Conservation (phyloP, 2,888 invertebrate species). For the Phymatocera aterrima region DNA sequence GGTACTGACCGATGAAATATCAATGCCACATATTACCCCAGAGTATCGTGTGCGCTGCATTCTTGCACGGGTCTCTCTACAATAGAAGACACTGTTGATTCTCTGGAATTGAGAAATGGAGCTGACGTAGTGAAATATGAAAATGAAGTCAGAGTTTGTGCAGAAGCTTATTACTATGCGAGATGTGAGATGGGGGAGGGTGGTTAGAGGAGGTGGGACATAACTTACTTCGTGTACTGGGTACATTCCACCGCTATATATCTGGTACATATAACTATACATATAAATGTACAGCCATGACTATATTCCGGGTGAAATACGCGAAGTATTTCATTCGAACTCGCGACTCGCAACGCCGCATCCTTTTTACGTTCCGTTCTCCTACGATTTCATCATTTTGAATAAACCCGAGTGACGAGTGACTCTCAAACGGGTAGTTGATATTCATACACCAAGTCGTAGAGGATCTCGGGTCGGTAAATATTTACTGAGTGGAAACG, state of each 20-base stretch:
- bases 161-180: slow-evolving; percentile 43
- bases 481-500: slow-evolving; percentile 21
- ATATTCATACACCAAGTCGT: slow-evolving; percentile 16
- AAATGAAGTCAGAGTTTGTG: slow-evolving; percentile 44
- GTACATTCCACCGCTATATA: slow-evolving; percentile 8
- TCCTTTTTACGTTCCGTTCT: slow-evolving; percentile 26
- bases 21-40: background rate
- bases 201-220: slow-evolving; percentile 13
- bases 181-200: slow-evolving; percentile 24
- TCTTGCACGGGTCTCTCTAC: background rate
- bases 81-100: slow-evolving; percentile 1
- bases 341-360: slow-evolving; percentile 12
- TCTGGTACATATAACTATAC: background rate
- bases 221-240: slow-evolving; percentile 32
- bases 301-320: slow-evolving; percentile 32
- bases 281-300: background rate
- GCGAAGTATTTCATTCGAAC: slow-evolving; percentile 34
- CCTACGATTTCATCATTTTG: slow-evolving; percentile 38
- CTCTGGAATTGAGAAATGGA: slow-evolving; percentile 17
- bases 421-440: slow-evolving; percentile 1
- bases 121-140: slow-evolving; percentile 42
- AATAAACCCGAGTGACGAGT: slow-evolving; percentile 26
- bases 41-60: background rate
- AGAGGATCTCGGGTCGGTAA: slow-evolving; percentile 2
- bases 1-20: background rate